Conservation (phyloP, 2,797 vertebrate genomes). For the Sylvilagus floridanus region DNA sequence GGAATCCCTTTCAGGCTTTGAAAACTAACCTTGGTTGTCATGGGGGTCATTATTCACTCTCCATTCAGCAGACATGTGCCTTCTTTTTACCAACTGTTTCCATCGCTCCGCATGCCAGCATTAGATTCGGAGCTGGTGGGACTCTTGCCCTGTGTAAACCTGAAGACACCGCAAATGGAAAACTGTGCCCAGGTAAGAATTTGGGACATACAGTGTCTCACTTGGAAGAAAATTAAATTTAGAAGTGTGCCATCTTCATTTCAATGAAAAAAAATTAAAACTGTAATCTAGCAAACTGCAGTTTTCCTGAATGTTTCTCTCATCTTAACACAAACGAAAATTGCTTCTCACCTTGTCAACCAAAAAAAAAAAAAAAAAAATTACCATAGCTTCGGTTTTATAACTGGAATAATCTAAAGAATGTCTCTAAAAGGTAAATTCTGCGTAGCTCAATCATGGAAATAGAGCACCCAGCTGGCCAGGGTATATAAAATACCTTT, state of each 20-base stretch:
- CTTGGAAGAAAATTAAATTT: conserved; percentile 43
- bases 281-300: background rate
- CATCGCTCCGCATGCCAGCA: background rate
- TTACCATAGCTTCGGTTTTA: background rate
- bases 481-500: background rate
- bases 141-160: conserved; percentile 14
- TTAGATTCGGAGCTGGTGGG: conserved; percentile 31
- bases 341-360: background rate
- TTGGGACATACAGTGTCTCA: conserved; percentile 25
- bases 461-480: background rate
- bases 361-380: conserved; percentile 10
- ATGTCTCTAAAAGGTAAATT: conserved; percentile 38
- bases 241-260: background rate
- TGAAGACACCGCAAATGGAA: conserved; percentile 49
- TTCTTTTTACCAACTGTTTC: conserved; percentile 42
- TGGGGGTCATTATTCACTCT: conserved; percentile 16
- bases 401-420: conserved; percentile 26
- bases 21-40: conserved; percentile 62
- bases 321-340: conserved; percentile 9
- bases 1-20: conserved; percentile 44
- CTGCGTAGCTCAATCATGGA: background rate
- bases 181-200: conserved; percentile 35
- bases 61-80: background rate
- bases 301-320: conserved; percentile 18
- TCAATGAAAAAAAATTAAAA: background rate